Evolutionary conservation across 2,888 invertebrate genomes (phyloP).

Genomic region (Metallyticus violacea): DNA sequence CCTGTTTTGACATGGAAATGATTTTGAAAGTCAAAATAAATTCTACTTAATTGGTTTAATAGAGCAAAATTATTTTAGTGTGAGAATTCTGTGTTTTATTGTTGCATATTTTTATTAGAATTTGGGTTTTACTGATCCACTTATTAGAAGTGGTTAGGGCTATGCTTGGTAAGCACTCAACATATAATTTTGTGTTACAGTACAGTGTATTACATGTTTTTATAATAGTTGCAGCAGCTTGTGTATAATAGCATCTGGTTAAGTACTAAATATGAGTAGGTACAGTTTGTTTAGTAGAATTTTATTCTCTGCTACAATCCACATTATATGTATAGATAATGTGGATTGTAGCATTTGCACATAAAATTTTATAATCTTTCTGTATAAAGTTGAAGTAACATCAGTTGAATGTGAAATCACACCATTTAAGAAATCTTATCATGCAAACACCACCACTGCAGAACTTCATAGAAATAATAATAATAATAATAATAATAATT

Average conservation of each 20-base stretch:
- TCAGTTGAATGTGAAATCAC: no score
- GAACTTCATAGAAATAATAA: no score
- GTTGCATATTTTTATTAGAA: not conserved
- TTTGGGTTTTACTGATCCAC: not conserved
- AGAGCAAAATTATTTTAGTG: not conserved
- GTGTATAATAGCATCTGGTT: not conserved
- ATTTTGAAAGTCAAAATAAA: not conserved
- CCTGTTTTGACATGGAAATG: not conserved
- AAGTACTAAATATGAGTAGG: no score
- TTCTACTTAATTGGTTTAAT: not conserved
- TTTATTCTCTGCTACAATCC: no score
- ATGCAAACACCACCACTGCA: no score
- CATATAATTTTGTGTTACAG: not conserved
- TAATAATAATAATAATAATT: no score
- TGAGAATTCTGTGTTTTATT: not conserved
- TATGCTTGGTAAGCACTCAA: not conserved
- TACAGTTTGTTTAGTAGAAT: no score
- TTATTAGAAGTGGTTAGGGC: not conserved
- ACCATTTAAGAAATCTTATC: no score
- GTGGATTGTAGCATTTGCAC: no score
- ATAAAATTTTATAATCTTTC: no score
- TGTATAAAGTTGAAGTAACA: no score
- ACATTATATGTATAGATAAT: no score
- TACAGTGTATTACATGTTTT: not conserved
- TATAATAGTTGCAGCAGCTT: not conserved